phyloP scores from a whole-genome alignment of 2,797 vertebrate species.

The Intellagama lesueurii region DNA sequence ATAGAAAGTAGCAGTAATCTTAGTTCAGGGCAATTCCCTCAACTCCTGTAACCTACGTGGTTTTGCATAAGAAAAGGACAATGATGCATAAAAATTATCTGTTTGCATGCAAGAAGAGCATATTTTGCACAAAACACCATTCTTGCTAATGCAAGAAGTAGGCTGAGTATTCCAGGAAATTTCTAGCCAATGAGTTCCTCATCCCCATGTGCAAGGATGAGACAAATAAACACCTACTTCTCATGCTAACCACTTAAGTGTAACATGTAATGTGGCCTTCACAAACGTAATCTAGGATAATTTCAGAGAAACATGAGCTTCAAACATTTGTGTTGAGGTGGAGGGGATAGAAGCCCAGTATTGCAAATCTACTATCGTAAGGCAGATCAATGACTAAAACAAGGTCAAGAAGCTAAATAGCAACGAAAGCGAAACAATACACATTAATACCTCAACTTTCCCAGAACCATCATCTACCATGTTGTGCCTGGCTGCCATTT shows the following conservation, averaged over 20 bases:
- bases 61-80: too few species aligned
- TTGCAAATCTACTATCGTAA: not conserved
- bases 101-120: too few species aligned
- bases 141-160: too few species aligned
- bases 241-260: too few species aligned
- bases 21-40: too few species aligned
- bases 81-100: too few species aligned
- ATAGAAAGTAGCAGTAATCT: too few species aligned
- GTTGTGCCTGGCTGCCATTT: conserved; percentile 92
- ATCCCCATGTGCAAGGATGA: too few species aligned
- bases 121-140: too few species aligned
- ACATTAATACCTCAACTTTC: conserved; percentile 82
- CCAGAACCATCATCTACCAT: conserved; percentile 92
- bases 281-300: not conserved
- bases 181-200: too few species aligned
- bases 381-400: not conserved
- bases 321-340: not conserved
- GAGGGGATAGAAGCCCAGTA: not conserved
- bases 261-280: not conserved
- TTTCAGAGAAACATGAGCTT: not conserved
- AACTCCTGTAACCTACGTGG: too few species aligned
- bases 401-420: not conserved
- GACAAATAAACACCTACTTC: too few species aligned
- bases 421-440: conserved; percentile 12
- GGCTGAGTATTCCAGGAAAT: not conserved